Percentiles rank a stretch among this genome's conserved stretches.
These are phyloP conservation scores for Acronicta leporina DNA, from an alignment of 2,888 invertebrate species.

Conservation along the genomic window DNA sequence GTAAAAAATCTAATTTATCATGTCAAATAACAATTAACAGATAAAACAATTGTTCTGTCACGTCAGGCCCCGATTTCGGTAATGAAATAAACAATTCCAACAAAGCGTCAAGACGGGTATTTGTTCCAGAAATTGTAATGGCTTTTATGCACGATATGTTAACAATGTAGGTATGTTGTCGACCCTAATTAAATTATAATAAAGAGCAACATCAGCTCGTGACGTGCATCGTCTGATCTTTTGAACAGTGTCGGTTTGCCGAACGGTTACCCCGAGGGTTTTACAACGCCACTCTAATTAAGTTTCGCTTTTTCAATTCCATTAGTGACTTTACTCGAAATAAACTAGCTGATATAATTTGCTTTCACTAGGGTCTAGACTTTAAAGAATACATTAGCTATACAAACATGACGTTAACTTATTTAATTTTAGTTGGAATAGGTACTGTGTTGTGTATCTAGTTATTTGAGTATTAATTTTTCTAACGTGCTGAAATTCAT, in stretches of 20 bases:
- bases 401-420: background rate
- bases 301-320: constrained; percentile 30
- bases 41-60: no score
- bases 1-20: no score
- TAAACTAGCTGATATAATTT: constrained; percentile 13
- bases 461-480: no score
- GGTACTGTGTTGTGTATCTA: background rate
- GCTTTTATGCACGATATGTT: constrained; percentile 1
- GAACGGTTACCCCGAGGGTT: constrained; percentile 16
- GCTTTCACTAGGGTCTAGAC: background rate
- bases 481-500: no score
- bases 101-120: background rate
- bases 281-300: constrained; percentile 19
- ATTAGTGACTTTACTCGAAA: constrained; percentile 3
- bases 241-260: constrained; percentile 4
- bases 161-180: background rate
- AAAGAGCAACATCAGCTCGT: background rate
- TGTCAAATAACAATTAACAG: no score
- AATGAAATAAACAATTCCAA: no score
- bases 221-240: constrained; percentile 1
- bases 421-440: background rate
- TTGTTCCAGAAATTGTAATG: background rate
- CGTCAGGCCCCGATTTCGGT: no score
- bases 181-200: constrained; percentile 2
- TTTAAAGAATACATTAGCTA: background rate